Evolutionary conservation across 2,797 vertebrate species (phyloP).

Genomic region (Lerista edwardsae): DNA sequence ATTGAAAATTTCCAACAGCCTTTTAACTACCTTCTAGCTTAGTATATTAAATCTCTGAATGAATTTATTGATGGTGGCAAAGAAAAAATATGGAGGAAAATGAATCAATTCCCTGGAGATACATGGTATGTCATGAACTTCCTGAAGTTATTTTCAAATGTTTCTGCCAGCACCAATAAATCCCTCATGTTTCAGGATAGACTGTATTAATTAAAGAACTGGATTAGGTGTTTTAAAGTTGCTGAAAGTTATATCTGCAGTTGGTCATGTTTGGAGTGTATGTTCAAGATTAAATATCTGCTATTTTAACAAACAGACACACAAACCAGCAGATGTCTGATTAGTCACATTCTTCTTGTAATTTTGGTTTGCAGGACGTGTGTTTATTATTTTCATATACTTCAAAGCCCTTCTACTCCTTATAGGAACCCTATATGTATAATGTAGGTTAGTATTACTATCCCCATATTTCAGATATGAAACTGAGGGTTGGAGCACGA

Average conservation of each 20-base stretch:
- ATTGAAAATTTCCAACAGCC: conserved; percentile 60
- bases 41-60: conserved; percentile 67
- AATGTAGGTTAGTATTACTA: background rate
- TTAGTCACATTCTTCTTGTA: conserved; percentile 63
- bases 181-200: conserved; percentile 68
- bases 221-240: conserved; percentile 64
- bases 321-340: conserved; percentile 48
- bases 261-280: conserved; percentile 53
- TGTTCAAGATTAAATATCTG: conserved; percentile 50
- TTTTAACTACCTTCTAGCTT: conserved; percentile 61
- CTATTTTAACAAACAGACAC: conserved; percentile 29
- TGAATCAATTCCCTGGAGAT: conserved; percentile 67
- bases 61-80: conserved; percentile 73
- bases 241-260: conserved; percentile 66
- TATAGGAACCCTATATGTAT: background rate
- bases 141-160: conserved; percentile 71
- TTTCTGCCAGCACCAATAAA: conserved; percentile 75
- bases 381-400: conserved; percentile 44
- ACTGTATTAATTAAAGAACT: conserved; percentile 71
- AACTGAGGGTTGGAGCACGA: background rate
- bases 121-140: conserved; percentile 69
- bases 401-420: background rate
- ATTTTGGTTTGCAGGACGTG: conserved; percentile 66
- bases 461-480: background rate
- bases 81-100: conserved; percentile 31